These are phyloP conservation scores for Sipha flava DNA, from an alignment of 1,140 invertebrate species.

Conservation along the genomic window DNA sequence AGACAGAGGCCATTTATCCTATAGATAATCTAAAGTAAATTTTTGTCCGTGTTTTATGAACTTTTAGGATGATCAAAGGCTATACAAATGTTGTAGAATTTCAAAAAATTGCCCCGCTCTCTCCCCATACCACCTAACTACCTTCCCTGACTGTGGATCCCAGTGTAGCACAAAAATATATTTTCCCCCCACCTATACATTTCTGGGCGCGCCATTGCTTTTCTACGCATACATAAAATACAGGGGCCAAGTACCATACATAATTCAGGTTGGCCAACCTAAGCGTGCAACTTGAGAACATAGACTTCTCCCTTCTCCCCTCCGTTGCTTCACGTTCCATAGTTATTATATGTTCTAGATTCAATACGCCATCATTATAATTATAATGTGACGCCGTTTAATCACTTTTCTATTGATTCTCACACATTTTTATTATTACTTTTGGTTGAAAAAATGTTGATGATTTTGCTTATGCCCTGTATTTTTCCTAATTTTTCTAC, in stretches of 20 bases:
- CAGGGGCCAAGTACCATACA: slow-evolving; percentile 29
- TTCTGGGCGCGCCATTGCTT: slow-evolving; percentile 32
- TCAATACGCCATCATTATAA: background rate
- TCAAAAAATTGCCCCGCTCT: background rate
- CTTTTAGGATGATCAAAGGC: background rate
- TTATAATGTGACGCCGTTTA: background rate
- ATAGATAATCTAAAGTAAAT: background rate
- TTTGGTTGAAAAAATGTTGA: background rate
- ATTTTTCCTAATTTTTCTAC: too few species aligned
- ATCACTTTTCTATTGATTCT: background rate
- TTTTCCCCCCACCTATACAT: slow-evolving; percentile 21
- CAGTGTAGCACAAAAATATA: slow-evolving; percentile 21
- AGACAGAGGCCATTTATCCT: background rate
- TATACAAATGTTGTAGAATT: background rate
- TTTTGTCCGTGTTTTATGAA: background rate
- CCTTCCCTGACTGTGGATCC: background rate
- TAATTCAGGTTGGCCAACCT: slow-evolving; percentile 28
- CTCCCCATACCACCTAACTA: background rate
- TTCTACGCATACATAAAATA: slow-evolving; percentile 33
- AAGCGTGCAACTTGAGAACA: slow-evolving; percentile 16
- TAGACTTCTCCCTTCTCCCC: slow-evolving; percentile 29
- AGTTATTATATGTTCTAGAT: background rate
- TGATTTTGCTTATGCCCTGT: too few species aligned
- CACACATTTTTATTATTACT: background rate
- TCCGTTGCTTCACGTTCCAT: background rate